These are phyloP conservation scores for Tachina grossa DNA, from an alignment of 2,888 invertebrate species.

Conservation along the genomic window DNA sequence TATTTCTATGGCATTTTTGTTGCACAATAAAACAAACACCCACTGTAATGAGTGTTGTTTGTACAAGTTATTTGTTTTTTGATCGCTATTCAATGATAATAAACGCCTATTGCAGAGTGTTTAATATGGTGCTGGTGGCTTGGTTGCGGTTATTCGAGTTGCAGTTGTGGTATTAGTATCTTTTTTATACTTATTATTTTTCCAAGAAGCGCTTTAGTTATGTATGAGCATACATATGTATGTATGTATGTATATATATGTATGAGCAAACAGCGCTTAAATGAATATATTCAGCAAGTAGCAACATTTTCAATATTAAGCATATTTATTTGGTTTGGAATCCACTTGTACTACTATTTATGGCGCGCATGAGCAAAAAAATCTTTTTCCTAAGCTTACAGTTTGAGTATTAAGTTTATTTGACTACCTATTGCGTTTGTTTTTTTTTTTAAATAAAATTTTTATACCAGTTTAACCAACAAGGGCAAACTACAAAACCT, in stretches of 20 bases:
- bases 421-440: constrained; percentile 16
- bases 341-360: constrained; percentile 31
- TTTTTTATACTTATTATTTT: constrained; percentile 27
- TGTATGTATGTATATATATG: too few species aligned
- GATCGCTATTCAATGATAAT: constrained; percentile 32
- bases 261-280: constrained; percentile 2
- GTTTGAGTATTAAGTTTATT: constrained; percentile 3
- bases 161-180: constrained; percentile 24
- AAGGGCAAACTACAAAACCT: background rate
- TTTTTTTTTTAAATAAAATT: background rate
- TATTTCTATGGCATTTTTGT: background rate
- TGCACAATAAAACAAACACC: constrained; percentile 40
- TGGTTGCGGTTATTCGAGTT: constrained; percentile 1
- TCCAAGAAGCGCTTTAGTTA: constrained; percentile 51
- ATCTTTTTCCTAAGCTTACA: background rate
- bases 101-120: constrained; percentile 43
- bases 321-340: constrained; percentile 25
- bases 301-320: constrained; percentile 29
- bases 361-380: constrained; percentile 53
- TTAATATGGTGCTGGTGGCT: constrained; percentile 28
- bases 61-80: background rate
- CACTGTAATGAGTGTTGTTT: constrained; percentile 27
- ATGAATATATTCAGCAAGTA: background rate
- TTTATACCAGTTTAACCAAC: background rate
- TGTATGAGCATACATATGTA: background rate